Evolutionary conservation across 2,113 vertebrate genomes (phyloP).

Genomic region (Vulpes vulpes): DNA sequence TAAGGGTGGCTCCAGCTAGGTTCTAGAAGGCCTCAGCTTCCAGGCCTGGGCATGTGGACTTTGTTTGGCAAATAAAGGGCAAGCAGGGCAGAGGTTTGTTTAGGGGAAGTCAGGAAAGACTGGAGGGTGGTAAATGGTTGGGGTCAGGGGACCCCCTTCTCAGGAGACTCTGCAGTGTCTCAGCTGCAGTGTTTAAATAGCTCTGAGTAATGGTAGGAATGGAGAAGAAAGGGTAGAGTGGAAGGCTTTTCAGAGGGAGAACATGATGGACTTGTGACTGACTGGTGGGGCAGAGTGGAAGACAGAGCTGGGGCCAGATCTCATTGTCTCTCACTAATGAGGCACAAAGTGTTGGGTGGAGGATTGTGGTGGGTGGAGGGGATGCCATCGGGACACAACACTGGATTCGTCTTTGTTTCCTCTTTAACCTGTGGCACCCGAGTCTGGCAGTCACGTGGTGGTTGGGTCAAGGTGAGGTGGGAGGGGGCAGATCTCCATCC

Average conservation of each 20-base stretch:
- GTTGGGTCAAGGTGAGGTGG: background rate
- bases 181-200: background rate
- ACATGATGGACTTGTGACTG: background rate
- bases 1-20: background rate
- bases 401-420: constrained; percentile 4
- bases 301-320: background rate
- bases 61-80: background rate
- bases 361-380: background rate
- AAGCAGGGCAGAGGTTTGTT: background rate
- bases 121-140: background rate
- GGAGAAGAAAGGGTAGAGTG: background rate
- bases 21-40: background rate
- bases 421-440: background rate
- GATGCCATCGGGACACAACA: background rate
- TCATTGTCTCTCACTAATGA: background rate
- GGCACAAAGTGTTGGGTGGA: background rate
- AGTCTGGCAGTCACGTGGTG: background rate
- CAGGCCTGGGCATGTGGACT: constrained; percentile 1
- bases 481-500: background rate
- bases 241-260: constrained; percentile 17
- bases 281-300: background rate
- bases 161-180: background rate
- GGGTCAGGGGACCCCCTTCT: background rate
- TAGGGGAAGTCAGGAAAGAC: background rate
- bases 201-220: background rate